phyloP scores from a whole-genome alignment of 2,888 invertebrate species.

The Lampropteryx suffumata region DNA sequence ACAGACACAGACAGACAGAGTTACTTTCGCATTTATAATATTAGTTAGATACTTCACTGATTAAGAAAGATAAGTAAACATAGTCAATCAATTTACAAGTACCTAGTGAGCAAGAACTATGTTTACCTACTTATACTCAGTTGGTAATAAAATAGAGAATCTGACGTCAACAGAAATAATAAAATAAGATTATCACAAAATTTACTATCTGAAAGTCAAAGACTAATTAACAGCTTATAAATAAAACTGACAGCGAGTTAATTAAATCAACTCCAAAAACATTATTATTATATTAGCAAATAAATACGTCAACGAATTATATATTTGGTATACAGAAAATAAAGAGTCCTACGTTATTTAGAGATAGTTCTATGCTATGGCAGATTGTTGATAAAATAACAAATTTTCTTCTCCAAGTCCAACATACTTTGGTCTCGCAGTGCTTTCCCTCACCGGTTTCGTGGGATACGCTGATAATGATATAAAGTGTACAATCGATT shows the following conservation, averaged over 20 bases:
- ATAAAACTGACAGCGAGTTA: constrained; percentile 17
- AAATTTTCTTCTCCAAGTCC: background rate
- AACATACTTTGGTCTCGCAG: no score
- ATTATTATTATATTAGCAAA: constrained; percentile 17
- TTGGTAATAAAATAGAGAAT: no score
- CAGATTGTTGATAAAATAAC: background rate
- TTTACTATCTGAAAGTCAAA: constrained; percentile 12
- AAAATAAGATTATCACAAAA: constrained; percentile 8
- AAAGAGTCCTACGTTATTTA: background rate
- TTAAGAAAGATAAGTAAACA: no score
- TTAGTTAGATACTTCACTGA: no score
- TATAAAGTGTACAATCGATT: no score
- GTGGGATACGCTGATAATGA: no score
- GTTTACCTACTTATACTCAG: no score
- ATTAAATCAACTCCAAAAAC: constrained; percentile 11
- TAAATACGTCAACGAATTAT: constrained; percentile 16
- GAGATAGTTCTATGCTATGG: constrained; percentile 1
- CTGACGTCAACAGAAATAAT: constrained; percentile 10
- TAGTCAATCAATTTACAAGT: no score
- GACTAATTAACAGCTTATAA: constrained; percentile 17
- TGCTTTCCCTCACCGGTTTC: no score
- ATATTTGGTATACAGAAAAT: constrained; percentile 10
- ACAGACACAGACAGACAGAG: no score
- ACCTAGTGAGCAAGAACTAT: no score
- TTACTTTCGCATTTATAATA: no score